phyloP scores from a whole-genome alignment of 2,888 invertebrate species.

The Amiota mariae region DNA sequence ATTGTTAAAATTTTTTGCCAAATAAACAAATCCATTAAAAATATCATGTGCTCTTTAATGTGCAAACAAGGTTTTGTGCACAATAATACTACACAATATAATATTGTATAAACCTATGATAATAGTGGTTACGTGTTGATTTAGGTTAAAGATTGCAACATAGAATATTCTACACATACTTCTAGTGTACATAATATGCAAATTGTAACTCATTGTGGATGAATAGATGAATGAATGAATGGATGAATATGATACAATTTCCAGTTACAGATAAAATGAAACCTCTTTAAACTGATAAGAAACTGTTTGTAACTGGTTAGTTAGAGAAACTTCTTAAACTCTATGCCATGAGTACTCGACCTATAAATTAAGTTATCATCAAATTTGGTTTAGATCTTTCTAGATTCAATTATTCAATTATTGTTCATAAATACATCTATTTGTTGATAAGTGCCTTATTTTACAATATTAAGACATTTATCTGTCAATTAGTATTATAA shows the following conservation, averaged over 20 bases:
- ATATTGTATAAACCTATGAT: slow-evolving; percentile 12
- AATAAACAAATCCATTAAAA: slow-evolving; percentile 15
- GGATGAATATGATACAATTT: background rate
- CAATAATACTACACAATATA: background rate
- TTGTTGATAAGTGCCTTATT: no score
- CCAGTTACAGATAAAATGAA: background rate
- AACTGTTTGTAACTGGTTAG: no score
- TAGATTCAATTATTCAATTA: no score
- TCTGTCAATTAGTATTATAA: no score
- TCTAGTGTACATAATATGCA: background rate
- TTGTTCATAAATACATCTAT: no score
- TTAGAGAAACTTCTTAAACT: no score
- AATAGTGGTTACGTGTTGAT: slow-evolving; percentile 19
- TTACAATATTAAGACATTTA: no score
- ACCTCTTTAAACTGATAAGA: background rate
- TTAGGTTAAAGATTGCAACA: slow-evolving; percentile 11
- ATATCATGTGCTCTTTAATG: background rate
- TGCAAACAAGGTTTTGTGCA: background rate
- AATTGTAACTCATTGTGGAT: background rate
- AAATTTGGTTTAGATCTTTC: no score
- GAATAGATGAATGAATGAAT: background rate
- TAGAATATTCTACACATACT: background rate
- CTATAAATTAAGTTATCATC: no score
- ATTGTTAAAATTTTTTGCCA: slow-evolving; percentile 10
- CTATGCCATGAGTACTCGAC: no score